Conservation (phyloP, 2,797 vertebrate species). For the Anguilla marmorata region DNA sequence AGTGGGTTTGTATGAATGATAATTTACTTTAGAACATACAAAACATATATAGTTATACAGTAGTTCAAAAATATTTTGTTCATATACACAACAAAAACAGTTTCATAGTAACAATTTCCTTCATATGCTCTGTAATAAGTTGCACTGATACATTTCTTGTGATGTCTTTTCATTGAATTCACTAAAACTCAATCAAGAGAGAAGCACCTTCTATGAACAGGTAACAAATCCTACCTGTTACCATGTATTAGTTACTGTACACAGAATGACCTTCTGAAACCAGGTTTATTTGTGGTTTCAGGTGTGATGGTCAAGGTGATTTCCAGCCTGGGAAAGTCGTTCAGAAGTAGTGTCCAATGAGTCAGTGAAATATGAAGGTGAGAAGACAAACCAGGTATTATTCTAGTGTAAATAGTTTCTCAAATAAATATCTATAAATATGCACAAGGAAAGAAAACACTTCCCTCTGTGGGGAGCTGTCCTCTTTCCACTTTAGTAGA, state of each 20-base stretch:
- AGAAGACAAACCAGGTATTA: slow-evolving; percentile 7
- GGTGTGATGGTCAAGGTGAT: neutral
- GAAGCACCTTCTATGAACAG: neutral
- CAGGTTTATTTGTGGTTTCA: slow-evolving; percentile 24
- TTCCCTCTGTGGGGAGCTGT: slow-evolving; percentile 40
- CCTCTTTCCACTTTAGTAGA: slow-evolving; percentile 44
- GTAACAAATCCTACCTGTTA: slow-evolving; percentile 8
- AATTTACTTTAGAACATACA: slow-evolving; percentile 58
- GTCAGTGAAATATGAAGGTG: slow-evolving; percentile 40
- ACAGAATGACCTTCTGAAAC: slow-evolving; percentile 6
- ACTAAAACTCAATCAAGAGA: neutral
- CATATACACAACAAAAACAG: slow-evolving; percentile 25
- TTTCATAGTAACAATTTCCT: slow-evolving; percentile 35
- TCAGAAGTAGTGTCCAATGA: slow-evolving; percentile 35
- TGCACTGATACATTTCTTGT: slow-evolving; percentile 11
- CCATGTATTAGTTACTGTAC: neutral
- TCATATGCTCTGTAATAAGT: slow-evolving; percentile 22
- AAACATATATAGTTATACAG: slow-evolving; percentile 49
- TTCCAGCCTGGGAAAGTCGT: slow-evolving; percentile 31
- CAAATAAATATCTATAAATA: slow-evolving; percentile 50
- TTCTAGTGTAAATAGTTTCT: slow-evolving; percentile 33
- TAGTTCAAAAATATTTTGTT: slow-evolving; percentile 32
- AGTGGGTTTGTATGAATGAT: slow-evolving; percentile 23
- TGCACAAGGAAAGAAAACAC: slow-evolving; percentile 34
- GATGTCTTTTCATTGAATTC: neutral